These are phyloP conservation scores for Hippopotamus amphibius DNA, from an alignment of 2,113 vertebrate genomes.

Conservation along the genomic window DNA sequence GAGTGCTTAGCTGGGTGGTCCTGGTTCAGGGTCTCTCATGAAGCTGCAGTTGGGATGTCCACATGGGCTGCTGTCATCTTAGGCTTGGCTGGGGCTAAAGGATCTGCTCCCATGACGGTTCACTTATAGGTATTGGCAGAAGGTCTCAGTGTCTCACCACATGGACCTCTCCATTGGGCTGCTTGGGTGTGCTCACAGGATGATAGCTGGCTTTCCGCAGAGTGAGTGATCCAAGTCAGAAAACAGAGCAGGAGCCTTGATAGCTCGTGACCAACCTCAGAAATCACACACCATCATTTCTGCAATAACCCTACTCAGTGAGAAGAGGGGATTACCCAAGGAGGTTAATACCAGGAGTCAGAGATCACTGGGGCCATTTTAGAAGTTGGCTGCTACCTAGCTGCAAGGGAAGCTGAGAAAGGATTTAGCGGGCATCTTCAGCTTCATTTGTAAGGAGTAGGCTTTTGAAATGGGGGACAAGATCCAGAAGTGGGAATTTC, in stretches of 20 bases:
- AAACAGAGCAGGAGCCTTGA: neutral
- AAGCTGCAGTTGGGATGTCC: neutral
- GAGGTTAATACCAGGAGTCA: neutral
- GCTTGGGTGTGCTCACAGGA: neutral
- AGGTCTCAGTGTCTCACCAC: neutral
- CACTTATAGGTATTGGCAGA: neutral
- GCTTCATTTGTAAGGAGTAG: neutral
- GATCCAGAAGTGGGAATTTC: neutral
- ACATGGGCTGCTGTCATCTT: neutral
- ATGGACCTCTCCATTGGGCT: neutral
- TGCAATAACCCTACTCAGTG: neutral
- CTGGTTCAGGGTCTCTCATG: neutral
- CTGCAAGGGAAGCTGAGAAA: neutral
- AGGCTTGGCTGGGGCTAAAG: neutral
- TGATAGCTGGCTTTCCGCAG: neutral
- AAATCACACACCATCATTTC: neutral
- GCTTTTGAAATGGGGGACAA: neutral
- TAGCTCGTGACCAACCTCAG: neutral
- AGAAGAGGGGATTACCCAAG: neutral
- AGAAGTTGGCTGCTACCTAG: neutral
- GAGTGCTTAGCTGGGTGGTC: neutral
- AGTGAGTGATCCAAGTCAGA: neutral
- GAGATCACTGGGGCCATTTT: neutral
- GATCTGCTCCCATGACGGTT: neutral
- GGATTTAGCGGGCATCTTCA: neutral